Evolutionary conservation across 1,140 invertebrate species (phyloP), one percentile per base, ranked within the genome.

Genomic region (Laupala kohalensis): DNA sequence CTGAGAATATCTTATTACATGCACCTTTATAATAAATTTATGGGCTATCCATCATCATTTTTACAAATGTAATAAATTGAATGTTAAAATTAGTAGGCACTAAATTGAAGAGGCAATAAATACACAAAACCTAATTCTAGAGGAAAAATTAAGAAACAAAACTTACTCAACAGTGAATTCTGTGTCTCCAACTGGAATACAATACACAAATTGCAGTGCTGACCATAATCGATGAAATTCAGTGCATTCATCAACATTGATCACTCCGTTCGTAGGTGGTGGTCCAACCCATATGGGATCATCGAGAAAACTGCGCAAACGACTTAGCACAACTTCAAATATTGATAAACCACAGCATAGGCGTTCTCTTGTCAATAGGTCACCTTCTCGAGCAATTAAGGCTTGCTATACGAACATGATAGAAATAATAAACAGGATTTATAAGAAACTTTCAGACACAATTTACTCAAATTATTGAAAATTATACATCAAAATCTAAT

Each of bases 151-250:
- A 2, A 12, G 13, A 65, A 9, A 5, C 9, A 3, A 13, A 15
- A 89, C 91, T 87, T 83, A 95, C 92, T 99, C 96, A 3, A 98
- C 93, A 26, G 96, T 98, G 77, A 95, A 98, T 82, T 98, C 95
- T 24, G 95, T 96, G 75, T 97, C 94, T n/a, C 92, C 92, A 71
- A 97, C 94, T 2, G 97, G 96, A 78, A 97, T 96, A 78, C 95
- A 98, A 80, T 97, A 98, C 23, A 98, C 93, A 85, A 99, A 99
- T 82, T 99, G 97, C 19, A 99, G 83, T 0, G 96, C 96, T 6
- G 96, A 98, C 97, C 97, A 99, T 27, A 99, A 82, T 53, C 96
- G 86, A 84, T 99, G 96, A 80, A 99, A 99, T 83, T 99, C 97
- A 0, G 90, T 92, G 79, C 96, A 98, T 80, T 99, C 96, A 80